Percentiles rank a stretch among this genome's conserved stretches.
Conservation (phyloP, 37 sponge, comb jelly and placozoan genomes). For the Beroe ovata region DNA sequence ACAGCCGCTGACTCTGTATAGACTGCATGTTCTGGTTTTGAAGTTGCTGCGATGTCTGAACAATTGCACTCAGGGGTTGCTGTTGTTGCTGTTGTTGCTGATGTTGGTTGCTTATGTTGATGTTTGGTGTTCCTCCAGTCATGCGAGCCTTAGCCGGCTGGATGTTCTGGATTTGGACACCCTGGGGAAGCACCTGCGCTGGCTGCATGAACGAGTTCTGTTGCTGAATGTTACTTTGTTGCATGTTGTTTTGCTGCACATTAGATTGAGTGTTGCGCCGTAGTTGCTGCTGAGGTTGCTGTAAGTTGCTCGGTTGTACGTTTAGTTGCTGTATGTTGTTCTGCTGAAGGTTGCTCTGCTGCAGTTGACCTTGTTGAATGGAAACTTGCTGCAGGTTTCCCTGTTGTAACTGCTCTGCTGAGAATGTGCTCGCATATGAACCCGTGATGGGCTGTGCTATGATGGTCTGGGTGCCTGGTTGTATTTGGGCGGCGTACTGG, state of each 20-base stretch:
- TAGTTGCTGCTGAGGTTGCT: not conserved
- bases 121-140: too few species aligned
- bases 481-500: conserved; percentile 13
- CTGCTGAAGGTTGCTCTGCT: not conserved
- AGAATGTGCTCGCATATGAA: not conserved
- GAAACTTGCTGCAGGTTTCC: not conserved
- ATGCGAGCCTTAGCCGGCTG: too few species aligned
- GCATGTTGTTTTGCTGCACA: not conserved
- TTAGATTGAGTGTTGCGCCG: not conserved
- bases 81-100: too few species aligned
- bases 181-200: too few species aligned
- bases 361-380: not conserved
- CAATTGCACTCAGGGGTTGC: too few species aligned
- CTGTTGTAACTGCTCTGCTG: not conserved
- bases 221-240: not conserved
- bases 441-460: conserved; percentile 29
- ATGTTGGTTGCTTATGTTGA: too few species aligned
- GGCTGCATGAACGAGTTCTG: too few species aligned
- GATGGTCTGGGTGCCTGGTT: conserved; percentile 19
- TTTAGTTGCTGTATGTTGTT: not conserved
- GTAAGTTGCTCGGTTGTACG: not conserved
- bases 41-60: not conserved
- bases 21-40: not conserved
- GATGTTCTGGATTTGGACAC: not conserved
- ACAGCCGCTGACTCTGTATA: conserved; percentile 13